Evolutionary conservation across 2,113 vertebrate species (phyloP), one percentile per base, ranked within the genome.

Genomic region (Miniopterus natalensis): DNA sequence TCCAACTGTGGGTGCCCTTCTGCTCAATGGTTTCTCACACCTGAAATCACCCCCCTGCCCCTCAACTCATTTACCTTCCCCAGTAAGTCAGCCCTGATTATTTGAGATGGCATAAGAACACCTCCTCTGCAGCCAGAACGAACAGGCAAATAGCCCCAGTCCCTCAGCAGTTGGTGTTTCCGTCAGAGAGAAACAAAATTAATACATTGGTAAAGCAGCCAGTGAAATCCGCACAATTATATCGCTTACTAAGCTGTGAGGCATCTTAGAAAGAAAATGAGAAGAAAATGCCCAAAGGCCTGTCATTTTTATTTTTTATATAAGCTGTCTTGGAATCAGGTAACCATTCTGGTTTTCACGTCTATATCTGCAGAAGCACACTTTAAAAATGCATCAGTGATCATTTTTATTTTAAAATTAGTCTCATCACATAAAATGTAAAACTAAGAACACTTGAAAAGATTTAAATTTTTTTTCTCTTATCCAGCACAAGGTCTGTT

Each of bases 401-500:
- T 47, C 27, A 55, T 29, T 84, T 81, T 92, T 53, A 73, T 53
- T 71, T 49, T 53, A 70, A 93, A 63, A 53, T 84, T 18, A 84
- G 71, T 42, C 29, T 15, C 57, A 18, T 21, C 77, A 57, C 51
- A 57, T 79, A 49, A 40, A 73, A 55, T 63, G 21, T 14, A 77
- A 96, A 90, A 73, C 59, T 18, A n/a, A 29, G 6, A 92, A 68
- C 78, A 66, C 65, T 79, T 80, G 29, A 85, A 74, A 70, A 49
- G 9, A 63, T 45, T 77, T 81, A 61, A 51, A 4, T 17, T 9
- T 42, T 6, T 12, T 21, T 91, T 83, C 42, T 86, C 29, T 85
- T 59, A 36, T 47, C 13, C n/a, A 86, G 53, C 4, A 49, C 12
- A 66, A 59, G 6, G 55, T 92, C 61, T 78, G 5, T 36, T 59